Percentiles rank a stretch among this genome's conserved stretches.
These are phyloP conservation scores for Caenorhabditis wallacei DNA, from an alignment of 2,888 invertebrate genomes.

Conservation along the genomic window DNA sequence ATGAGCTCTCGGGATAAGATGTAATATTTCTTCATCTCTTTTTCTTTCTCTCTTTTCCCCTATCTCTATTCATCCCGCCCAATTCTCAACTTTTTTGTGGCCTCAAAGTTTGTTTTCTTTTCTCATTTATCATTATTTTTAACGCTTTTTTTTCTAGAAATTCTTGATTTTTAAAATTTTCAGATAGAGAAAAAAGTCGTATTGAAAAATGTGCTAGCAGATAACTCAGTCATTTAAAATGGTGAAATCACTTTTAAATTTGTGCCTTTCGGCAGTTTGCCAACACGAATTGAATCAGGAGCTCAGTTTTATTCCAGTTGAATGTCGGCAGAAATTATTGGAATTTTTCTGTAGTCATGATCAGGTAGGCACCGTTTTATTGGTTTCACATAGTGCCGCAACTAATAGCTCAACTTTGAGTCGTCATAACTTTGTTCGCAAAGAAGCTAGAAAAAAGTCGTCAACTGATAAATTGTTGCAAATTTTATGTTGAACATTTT, in stretches of 20 bases:
- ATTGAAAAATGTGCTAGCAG: slow-evolving; percentile 1
- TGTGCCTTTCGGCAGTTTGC: slow-evolving; percentile 77
- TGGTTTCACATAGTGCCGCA: too few relatives aligned
- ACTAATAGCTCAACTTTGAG: too few relatives aligned
- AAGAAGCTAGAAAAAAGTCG: too few relatives aligned
- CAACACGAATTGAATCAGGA: slow-evolving; percentile 74
- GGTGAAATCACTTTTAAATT: slow-evolving; percentile 78
- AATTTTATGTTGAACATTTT: too few relatives aligned
- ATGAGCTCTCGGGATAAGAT: slow-evolving; percentile 3
- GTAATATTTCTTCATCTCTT: slow-evolving; percentile 4
- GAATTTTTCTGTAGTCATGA: slow-evolving; percentile 82
- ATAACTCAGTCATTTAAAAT: slow-evolving; percentile 45
- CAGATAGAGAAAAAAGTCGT: neutral
- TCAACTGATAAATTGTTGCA: too few relatives aligned
- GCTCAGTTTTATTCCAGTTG: slow-evolving; percentile 76
- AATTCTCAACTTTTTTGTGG: slow-evolving; percentile 32
- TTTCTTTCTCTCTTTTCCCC: slow-evolving; percentile 21
- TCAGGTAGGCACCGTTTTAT: slow-evolving; percentile 64
- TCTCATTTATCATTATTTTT: neutral
- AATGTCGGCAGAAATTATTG: slow-evolving; percentile 78
- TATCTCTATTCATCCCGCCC: slow-evolving; percentile 30
- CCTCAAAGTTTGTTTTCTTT: slow-evolving; percentile 52
- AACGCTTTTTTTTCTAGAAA: slow-evolving; percentile 4
- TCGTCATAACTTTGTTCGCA: too few relatives aligned
- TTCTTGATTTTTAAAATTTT: neutral